These are phyloP conservation scores for Aphaenogaster rudis DNA, from an alignment of 1,140 invertebrate genomes.

Conservation along the genomic window DNA sequence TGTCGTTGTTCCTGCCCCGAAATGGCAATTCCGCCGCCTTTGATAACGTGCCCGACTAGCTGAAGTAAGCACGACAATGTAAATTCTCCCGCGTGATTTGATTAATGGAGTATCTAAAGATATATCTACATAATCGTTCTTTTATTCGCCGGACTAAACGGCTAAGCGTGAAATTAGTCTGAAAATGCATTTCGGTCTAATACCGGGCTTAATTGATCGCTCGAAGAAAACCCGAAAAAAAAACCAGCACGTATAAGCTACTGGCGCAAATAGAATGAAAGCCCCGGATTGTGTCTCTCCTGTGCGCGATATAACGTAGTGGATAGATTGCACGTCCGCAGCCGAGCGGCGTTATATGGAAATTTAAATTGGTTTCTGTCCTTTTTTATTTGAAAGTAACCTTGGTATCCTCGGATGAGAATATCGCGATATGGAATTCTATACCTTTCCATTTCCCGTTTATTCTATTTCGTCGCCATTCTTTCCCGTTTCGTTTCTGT, in stretches of 20 bases:
- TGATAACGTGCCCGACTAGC: slow-evolving; percentile 92
- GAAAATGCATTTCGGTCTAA: background rate
- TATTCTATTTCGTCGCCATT: slow-evolving; percentile 58
- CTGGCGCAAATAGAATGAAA: slow-evolving; percentile 26
- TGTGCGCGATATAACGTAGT: background rate
- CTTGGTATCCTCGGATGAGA: slow-evolving; percentile 47
- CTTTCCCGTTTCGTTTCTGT: slow-evolving; percentile 51
- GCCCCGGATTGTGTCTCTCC: background rate
- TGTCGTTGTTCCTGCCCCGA: slow-evolving; percentile 91
- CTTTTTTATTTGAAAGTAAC: slow-evolving; percentile 60
- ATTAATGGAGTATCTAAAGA: background rate
- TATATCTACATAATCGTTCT: background rate
- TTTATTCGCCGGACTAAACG: background rate
- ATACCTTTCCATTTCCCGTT: slow-evolving; percentile 58
- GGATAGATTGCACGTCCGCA: slow-evolving; percentile 58
- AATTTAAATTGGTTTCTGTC: slow-evolving; percentile 60
- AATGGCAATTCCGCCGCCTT: slow-evolving; percentile 91
- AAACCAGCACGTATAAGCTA: background rate
- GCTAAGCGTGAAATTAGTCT: background rate
- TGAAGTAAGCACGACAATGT: slow-evolving; percentile 79
- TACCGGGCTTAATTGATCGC: background rate
- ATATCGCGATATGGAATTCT: slow-evolving; percentile 62
- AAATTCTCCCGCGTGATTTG: background rate
- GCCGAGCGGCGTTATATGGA: slow-evolving; percentile 40
- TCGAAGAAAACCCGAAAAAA: background rate